Base-by-base conservation (phyloP, 2,888 invertebrate species). In the Dasysyrphus albostriatus region DNA sequence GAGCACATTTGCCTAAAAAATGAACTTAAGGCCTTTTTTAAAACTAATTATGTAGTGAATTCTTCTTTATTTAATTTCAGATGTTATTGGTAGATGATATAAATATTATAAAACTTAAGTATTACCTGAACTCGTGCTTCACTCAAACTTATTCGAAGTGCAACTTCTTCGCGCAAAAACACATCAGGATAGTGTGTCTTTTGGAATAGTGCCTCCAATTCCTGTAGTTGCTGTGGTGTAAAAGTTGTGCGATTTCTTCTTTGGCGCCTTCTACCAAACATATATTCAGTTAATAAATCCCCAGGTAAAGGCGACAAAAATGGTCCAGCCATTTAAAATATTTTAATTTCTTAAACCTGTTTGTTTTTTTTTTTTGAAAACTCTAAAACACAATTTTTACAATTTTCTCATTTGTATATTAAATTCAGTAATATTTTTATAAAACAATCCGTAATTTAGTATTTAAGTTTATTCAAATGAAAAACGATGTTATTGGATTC, bases 161-260 rank as follows among this genome's bases (percentile, higher is more conserved):
- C 98, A 9, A 98, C 97, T 93, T 98, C 98, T 92, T 98, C 98
- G 89, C 98, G 94, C 88, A 93, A 88, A 80, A 93, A 93, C 29
- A 98, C 98, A 91, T 98, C 98, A 7, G 98, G 98, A 92, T 98
- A 98, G 91, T 98, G 98, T 0, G 98, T 98, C 93, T 98, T 97
- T 92, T 98, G 97, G 93, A 98, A 98, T 29, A 98, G 94, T 0
- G 97, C 96, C 92, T 98, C 98, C 90, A 98, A 93, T 91, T 98
- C 98, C 91, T 97, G 97, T 63, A 98, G 94, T 93, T 98, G 98
- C 92, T 98, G 98, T 1, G 98, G 98, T 37, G 98, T 98, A 92
- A 98, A 98, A 0, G 98, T 98, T 9, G 98, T 98, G 42, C 98
- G 94, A 93, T 98, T 98, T 84, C 98, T 94, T 83, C 98, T 94